Percentiles rank a stretch among this genome's conserved stretches.
Evolutionary conservation across 2,113 vertebrate species (phyloP).

Genomic region (Montifringilla adamsi): DNA sequence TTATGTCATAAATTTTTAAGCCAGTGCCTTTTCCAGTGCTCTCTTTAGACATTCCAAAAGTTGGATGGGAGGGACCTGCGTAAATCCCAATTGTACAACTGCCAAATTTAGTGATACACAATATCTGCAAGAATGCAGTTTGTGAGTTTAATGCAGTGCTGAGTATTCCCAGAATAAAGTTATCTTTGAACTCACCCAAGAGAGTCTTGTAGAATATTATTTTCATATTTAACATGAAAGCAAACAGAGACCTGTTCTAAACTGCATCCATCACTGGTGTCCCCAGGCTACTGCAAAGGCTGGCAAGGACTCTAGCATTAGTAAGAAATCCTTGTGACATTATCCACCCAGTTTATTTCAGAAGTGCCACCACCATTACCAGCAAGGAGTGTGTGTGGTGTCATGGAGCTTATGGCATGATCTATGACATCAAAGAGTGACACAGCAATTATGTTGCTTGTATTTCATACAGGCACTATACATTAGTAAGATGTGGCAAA

Average conservation of each 20-base stretch:
- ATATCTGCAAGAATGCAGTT: background rate
- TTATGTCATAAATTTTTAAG: background rate
- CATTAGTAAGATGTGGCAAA: background rate
- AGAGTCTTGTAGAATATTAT: background rate
- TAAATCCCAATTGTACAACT: background rate
- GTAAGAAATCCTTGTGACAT: background rate
- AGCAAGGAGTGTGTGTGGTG: background rate
- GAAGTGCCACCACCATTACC: background rate
- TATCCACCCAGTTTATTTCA: background rate
- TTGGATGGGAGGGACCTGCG: fast-evolving
- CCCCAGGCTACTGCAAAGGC: background rate
- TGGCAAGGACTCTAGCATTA: background rate
- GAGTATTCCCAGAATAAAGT: background rate
- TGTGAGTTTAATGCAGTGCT: background rate
- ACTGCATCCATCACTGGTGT: background rate
- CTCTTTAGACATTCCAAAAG: background rate
- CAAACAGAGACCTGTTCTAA: background rate
- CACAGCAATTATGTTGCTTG: background rate
- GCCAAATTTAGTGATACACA: background rate
- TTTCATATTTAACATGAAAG: background rate
- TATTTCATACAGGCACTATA: background rate
- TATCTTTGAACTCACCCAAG: background rate
- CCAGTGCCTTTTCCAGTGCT: background rate
- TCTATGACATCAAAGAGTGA: background rate
- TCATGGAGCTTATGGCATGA: background rate